Evolutionary conservation across 2,113 vertebrate genomes (phyloP).

Genomic region (Clarias magur): DNA sequence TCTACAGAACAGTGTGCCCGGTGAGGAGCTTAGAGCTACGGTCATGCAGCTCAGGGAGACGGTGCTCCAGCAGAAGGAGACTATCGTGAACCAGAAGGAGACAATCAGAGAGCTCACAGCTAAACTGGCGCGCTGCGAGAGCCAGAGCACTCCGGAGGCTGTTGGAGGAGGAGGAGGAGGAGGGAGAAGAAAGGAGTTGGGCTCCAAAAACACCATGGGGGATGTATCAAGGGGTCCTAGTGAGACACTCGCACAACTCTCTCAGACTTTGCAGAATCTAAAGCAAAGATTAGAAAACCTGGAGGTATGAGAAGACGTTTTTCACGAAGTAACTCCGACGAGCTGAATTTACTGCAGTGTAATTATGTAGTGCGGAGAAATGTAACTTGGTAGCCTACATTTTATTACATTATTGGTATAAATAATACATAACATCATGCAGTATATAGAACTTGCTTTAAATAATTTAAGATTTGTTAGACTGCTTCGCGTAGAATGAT

Average conservation of each 20-base stretch:
- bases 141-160: slow-evolving; percentile 80
- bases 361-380: neutral
- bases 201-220: slow-evolving; percentile 91
- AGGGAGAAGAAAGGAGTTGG: slow-evolving; percentile 75
- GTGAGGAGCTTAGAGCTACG: slow-evolving; percentile 85
- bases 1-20: slow-evolving; percentile 81
- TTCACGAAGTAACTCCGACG: neutral
- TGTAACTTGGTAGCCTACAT: neutral
- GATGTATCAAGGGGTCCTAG: slow-evolving; percentile 89
- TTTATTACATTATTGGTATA: neutral
- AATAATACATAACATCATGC: neutral
- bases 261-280: slow-evolving; percentile 92
- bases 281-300: slow-evolving; percentile 93
- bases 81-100: slow-evolving; percentile 95
- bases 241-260: slow-evolving; percentile 91
- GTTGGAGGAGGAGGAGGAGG: slow-evolving; percentile 73
- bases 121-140: slow-evolving; percentile 92
- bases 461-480: neutral
- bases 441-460: neutral
- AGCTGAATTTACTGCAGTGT: neutral
- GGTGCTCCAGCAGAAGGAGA: slow-evolving; percentile 95
- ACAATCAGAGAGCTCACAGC: slow-evolving; percentile 93
- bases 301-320: slow-evolving; percentile 75
- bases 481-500: neutral
- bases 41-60: slow-evolving; percentile 95